Base-by-base conservation (phyloP, 2,888 invertebrate genomes). In the Toxonevra muliebris region DNA sequence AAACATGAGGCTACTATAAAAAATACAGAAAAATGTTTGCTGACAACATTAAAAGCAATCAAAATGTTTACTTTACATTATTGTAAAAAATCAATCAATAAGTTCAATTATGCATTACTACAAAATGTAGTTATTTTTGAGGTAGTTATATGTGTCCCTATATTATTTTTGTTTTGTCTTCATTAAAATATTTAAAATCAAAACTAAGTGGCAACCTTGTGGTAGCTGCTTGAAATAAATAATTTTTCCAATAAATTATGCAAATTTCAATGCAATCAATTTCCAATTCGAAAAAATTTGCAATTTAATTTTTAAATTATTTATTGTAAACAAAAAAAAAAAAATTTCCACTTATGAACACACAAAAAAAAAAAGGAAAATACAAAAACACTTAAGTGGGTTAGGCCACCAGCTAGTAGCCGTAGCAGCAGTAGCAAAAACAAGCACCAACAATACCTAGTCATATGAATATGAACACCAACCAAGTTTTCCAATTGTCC, bases 211-310 rank as follows among this genome's bases (percentile, higher is more conserved):
- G n/a, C 11, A 7, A 30, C 30, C 30, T 30, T 30, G 30, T 30
- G 30, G 7, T 30, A 30, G 30, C 30, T 30, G 30, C 30, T 30
- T 2, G 30, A n/a, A n/a, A n/a, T 30, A 30, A 30, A 30, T 30
- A 48, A 48, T 5, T 48, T 77, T 78, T 77, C 79, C 77, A 77
- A 75, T 77, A 76, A 78, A 78, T 78, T 79, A 79, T 77, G 77
- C 77, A 77, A 73, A 73, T 73, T 73, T 65, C 55, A 66, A 59
- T 68, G 74, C 78, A 77, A 77, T 77, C 78, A 79, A 57, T 79
- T 76, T 48, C 3, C 13, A n/a, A n/a, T 48, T 48, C 48, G 1
- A 48, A 48, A 30, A 48, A 48, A 48, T 48, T 48, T 48, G 48
- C 48, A 48, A 48, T 48, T 48, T 48, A 5, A 2, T 48, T 48